A percentile compares a stretch with the other conserved stretches of the same genome.
phyloP scores from a whole-genome alignment of 2,888 invertebrate species.

The Callinectes sapidus region DNA sequence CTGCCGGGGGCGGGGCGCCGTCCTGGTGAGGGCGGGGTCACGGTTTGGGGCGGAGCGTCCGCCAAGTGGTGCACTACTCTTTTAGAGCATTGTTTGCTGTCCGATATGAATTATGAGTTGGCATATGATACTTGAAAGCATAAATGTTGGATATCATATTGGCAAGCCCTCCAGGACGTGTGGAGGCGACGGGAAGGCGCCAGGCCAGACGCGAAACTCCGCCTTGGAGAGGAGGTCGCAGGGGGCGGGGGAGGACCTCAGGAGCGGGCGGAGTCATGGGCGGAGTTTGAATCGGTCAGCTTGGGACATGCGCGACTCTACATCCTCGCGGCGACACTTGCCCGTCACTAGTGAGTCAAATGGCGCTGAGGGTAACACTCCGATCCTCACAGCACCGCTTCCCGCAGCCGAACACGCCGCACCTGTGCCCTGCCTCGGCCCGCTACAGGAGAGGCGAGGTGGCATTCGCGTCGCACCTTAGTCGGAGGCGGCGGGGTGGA shows the following conservation, averaged over 20 bases:
- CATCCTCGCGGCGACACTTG: constrained; percentile 61
- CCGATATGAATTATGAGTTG: constrained; percentile 36
- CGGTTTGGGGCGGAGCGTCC: neutral
- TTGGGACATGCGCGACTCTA: constrained; percentile 61
- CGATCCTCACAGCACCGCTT: constrained; percentile 53
- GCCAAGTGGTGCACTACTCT: neutral
- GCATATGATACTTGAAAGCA: neutral
- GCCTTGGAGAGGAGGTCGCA: constrained; percentile 21
- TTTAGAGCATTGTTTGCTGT: neutral
- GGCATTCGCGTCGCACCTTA: constrained; percentile 38
- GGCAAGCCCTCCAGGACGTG: neutral
- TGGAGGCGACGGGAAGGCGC: neutral
- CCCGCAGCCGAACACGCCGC: constrained; percentile 53
- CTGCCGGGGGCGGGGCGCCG: constrained; percentile 50
- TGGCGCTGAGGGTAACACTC: constrained; percentile 67
- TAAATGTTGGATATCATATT: constrained; percentile 37
- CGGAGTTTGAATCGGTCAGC: constrained; percentile 50
- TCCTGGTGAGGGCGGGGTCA: constrained; percentile 37
- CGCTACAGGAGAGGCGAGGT: constrained; percentile 50
- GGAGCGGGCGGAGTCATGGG: constrained; percentile 51
- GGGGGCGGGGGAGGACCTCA: constrained; percentile 29
- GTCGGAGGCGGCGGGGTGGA: neutral
- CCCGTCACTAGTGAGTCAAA: constrained; percentile 67
- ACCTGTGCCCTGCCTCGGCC: constrained; percentile 55
- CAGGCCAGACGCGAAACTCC: constrained; percentile 38